Evolutionary conservation across 37 sponge, comb jelly and placozoan species (phyloP), one percentile per base, ranked within the genome.

Genomic region (Theonella swinhoei): DNA sequence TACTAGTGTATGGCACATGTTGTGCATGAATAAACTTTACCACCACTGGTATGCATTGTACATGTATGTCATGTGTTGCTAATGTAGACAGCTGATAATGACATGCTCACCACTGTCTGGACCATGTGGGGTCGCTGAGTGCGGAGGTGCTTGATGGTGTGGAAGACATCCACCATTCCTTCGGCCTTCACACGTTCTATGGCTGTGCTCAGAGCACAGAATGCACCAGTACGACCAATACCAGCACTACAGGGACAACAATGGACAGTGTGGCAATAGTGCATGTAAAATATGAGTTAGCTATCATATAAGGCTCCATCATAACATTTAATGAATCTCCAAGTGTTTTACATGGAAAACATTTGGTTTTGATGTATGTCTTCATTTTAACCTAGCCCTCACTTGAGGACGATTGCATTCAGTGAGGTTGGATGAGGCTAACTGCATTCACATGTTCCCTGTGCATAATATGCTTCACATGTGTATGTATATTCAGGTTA

Each of bases 121-220:
- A 95, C 94, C 96, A 95, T 92, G 70, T 87, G 85, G 29, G 94
- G 85, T 80, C 96, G 70, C 84, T 95, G 96, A 41, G 90, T 92
- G 0, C 96, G 63, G 39, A 92, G 81, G 64, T 88, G 85, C 39
- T 93, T 95, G 63, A 95, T 81, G 33, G 88, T 92, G 75, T 89
- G 83, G 66, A 77, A 93, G 59, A 95, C 79, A 28, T 95, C 94
- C 38, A 92, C 88, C 40, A 89, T 34, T 22, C 78, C 79, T 76
- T 95, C 96, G 25, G 81, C 78, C 61, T 93, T 92, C n/a, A 89
- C 72, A 8, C 90, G 70, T 73, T 95, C 94, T 22, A 92, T 79
- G 59, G 84, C 88, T 40, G 79, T 86, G 47, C 88, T 87, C 72
- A 95, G 77, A 0, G 90, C 81, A 89, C 88, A 85, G 70, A 95